Evolutionary conservation across 2,888 invertebrate species (phyloP).

Genomic region (Orgyia antiqua): DNA sequence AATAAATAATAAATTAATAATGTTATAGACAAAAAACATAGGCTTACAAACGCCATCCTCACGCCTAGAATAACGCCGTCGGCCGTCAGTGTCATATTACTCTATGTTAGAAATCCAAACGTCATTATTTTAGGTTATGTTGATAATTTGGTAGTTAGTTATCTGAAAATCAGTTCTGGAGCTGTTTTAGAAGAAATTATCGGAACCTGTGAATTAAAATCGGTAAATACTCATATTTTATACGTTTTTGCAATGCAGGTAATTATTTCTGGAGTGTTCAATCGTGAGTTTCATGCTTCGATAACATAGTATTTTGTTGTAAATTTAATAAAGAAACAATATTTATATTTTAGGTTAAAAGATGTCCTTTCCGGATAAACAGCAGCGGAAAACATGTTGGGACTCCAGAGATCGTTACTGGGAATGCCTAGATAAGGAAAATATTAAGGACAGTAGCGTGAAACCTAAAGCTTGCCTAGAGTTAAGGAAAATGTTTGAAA

Average conservation of each 20-base stretch:
- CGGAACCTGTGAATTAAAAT: no score
- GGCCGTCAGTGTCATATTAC: no score
- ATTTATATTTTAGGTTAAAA: slow-evolving; percentile 61
- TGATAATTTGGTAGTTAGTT: no score
- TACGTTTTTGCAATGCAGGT: slow-evolving; percentile 13
- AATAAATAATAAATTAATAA: no score
- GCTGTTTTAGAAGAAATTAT: no score
- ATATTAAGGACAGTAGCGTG: slow-evolving; percentile 78
- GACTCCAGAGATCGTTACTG: slow-evolving; percentile 90
- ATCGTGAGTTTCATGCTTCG: not conserved
- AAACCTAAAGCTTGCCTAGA: slow-evolving; percentile 80
- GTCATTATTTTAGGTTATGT: no score
- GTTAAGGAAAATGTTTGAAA: slow-evolving; percentile 85
- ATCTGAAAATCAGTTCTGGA: no score
- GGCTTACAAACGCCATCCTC: no score
- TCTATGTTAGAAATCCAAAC: no score
- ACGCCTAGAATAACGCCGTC: no score
- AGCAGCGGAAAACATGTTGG: slow-evolving; percentile 91
- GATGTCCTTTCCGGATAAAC: slow-evolving; percentile 91
- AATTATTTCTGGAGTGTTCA: slow-evolving; percentile 26
- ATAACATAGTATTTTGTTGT: not conserved
- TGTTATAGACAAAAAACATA: no score
- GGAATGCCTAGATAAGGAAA: slow-evolving; percentile 89
- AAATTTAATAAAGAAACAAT: slow-evolving; percentile 14
- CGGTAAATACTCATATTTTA: slow-evolving; percentile 16